Conservation (phyloP, 2,113 vertebrate genomes). For the Cottus gobio region DNA sequence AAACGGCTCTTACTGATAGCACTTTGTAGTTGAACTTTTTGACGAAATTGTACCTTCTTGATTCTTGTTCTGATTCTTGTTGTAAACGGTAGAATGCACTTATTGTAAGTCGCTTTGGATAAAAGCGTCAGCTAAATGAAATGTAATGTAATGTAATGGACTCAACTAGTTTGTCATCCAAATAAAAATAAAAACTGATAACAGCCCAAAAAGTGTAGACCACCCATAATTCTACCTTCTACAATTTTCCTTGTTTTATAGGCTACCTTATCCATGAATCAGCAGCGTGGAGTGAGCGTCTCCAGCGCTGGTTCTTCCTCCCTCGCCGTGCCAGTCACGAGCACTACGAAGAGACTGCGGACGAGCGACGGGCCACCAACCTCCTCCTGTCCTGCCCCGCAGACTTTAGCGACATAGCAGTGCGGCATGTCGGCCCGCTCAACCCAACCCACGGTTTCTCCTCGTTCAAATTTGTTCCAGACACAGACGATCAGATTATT, state of each 20-base stretch:
- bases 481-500: constrained; percentile 91
- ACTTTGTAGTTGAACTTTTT: no score
- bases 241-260: constrained; percentile 36
- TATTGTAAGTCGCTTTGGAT: no score
- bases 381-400: constrained; percentile 88
- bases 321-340: constrained; percentile 92
- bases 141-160: no score
- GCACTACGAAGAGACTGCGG: constrained; percentile 88
- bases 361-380: constrained; percentile 91
- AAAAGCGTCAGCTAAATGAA: no score
- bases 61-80: no score
- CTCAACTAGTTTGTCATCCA: no score
- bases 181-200: no score
- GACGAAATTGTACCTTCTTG: no score
- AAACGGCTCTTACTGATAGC: no score
- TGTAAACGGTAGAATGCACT: no score
- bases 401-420: constrained; percentile 84
- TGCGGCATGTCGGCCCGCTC: constrained; percentile 80
- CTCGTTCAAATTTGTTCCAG: constrained; percentile 95
- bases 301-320: constrained; percentile 95
- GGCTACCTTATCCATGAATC: constrained; percentile 98
- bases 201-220: no score
- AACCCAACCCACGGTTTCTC: constrained; percentile 94
- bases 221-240: neutral
- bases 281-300: constrained; percentile 90